Percentiles rank a stretch among this genome's conserved stretches.
Evolutionary conservation across 2,888 invertebrate genomes (phyloP).

Genomic region (Mycalesis mineus): DNA sequence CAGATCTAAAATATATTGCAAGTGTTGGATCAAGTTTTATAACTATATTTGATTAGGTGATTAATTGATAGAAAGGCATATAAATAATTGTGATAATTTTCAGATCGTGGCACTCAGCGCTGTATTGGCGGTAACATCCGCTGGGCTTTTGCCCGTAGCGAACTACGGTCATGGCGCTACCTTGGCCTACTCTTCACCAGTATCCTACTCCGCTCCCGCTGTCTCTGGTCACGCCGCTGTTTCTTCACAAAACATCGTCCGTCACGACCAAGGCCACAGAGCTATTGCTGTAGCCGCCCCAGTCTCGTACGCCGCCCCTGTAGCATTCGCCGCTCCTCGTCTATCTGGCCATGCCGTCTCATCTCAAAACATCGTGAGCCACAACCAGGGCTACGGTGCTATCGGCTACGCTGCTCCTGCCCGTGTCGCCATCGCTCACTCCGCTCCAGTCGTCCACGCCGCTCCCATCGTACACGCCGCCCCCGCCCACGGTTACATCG

Average conservation of each 20-base stretch:
- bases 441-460: constrained; percentile 15
- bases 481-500: constrained; percentile 55
- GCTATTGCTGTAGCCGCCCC: constrained; percentile 32
- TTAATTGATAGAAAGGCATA: no score
- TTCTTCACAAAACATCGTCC: constrained; percentile 60
- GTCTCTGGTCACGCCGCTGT: no score
- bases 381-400: constrained; percentile 36
- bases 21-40: no score
- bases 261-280: constrained; percentile 39
- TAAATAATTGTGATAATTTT: background rate
- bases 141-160: constrained; percentile 56
- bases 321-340: constrained; percentile 42
- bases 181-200: constrained; percentile 61
- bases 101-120: constrained; percentile 46
- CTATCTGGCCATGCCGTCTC: constrained; percentile 48
- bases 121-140: constrained; percentile 59
- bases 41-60: no score
- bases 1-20: no score
- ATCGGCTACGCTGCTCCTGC: constrained; percentile 42
- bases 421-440: constrained; percentile 35
- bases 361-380: constrained; percentile 49
- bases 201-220: no score
- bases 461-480: constrained; percentile 43
- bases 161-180: no score
- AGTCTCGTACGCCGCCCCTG: constrained; percentile 25